These are phyloP conservation scores for Atlantisia rogersi DNA, from an alignment of 2,113 vertebrate species.

Conservation along the genomic window DNA sequence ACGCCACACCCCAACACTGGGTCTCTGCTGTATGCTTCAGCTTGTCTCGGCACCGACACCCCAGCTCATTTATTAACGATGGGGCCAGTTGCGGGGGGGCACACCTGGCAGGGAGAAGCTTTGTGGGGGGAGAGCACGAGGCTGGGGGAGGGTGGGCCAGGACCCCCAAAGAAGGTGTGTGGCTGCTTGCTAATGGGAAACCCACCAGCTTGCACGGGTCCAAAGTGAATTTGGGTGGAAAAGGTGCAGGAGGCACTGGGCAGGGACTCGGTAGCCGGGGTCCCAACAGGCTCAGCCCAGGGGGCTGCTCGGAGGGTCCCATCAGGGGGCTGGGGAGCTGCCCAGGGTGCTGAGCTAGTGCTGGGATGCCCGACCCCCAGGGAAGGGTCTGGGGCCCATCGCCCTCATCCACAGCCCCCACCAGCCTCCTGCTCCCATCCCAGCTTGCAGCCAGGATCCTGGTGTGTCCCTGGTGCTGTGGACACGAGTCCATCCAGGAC, in stretches of 20 bases:
- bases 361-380: not conserved
- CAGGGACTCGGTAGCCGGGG: rapidly evolving
- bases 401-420: rapidly evolving
- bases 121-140: rapidly evolving
- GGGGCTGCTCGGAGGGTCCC: not conserved
- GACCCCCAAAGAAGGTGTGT: not conserved
- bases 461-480: not conserved
- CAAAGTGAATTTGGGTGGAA: rapidly evolving
- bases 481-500: constrained; percentile 33
- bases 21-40: not conserved
- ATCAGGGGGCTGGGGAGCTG: not conserved
- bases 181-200: not conserved
- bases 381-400: constrained; percentile 18
- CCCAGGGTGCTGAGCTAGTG: not conserved
- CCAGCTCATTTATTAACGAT: not conserved
- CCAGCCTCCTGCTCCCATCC: not conserved
- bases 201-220: not conserved
- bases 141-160: not conserved
- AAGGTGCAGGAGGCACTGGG: rapidly evolving
- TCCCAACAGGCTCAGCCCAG: rapidly evolving
- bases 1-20: not conserved
- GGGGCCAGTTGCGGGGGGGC: not conserved
- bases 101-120: not conserved
- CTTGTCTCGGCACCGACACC: not conserved
- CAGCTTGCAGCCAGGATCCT: not conserved